Evolutionary conservation across 1,140 invertebrate genomes (phyloP).

Genomic region (Calycopis cecrops): DNA sequence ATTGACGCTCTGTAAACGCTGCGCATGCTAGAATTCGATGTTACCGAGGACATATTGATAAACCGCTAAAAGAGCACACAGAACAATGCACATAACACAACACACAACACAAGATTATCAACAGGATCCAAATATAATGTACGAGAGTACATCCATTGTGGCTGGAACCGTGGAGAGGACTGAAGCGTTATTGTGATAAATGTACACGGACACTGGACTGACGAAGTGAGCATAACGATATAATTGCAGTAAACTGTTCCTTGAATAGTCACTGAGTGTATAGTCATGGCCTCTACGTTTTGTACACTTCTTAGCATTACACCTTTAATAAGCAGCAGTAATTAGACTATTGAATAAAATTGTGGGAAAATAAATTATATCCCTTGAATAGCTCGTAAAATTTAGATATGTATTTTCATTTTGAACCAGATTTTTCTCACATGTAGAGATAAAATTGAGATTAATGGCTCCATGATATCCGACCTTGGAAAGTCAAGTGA

Average conservation of each 20-base stretch:
- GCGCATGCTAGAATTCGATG: slow-evolving; percentile 65
- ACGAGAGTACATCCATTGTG: slow-evolving; percentile 57
- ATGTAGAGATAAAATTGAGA: too few species aligned
- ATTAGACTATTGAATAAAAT: not conserved
- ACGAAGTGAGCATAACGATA: slow-evolving; percentile 70
- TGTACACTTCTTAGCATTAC: not conserved
- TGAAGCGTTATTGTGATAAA: slow-evolving; percentile 63
- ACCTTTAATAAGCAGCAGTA: not conserved
- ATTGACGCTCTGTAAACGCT: slow-evolving; percentile 64
- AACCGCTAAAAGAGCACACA: slow-evolving; percentile 20
- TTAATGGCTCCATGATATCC: too few species aligned
- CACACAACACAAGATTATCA: slow-evolving; percentile 31
- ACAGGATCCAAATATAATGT: slow-evolving; percentile 30
- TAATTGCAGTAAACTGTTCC: slow-evolving; percentile 71
- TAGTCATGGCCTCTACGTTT: too few species aligned
- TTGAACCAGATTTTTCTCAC: too few species aligned
- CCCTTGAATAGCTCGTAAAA: too few species aligned
- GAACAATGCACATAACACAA: slow-evolving; percentile 43
- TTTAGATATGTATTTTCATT: too few species aligned
- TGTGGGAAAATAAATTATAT: too few species aligned
- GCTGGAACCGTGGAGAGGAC: slow-evolving; percentile 55
- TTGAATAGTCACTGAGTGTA: slow-evolving; percentile 47
- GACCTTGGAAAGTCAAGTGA: too few species aligned
- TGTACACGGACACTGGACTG: slow-evolving; percentile 52
- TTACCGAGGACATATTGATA: slow-evolving; percentile 68